phyloP scores from a whole-genome alignment of 2,888 invertebrate genomes.

The Exephanes ischioxanthus region DNA sequence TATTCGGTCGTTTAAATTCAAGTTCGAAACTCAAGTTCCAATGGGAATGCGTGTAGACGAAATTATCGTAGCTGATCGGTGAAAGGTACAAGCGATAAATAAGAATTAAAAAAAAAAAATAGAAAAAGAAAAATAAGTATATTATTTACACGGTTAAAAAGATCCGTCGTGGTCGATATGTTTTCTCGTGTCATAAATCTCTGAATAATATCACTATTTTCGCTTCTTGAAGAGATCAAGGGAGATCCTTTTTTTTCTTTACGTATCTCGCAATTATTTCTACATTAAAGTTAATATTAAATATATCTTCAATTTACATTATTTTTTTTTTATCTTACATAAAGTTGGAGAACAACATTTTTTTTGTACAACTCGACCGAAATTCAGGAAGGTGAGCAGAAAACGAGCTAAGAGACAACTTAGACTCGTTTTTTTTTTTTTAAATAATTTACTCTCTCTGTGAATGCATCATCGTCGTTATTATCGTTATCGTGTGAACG shows the following conservation, averaged over 20 bases:
- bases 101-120: constrained; percentile 53
- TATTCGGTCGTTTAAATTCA: constrained; percentile 54
- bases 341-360: constrained; percentile 56
- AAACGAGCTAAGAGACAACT: constrained; percentile 23
- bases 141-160: constrained; percentile 33
- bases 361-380: constrained; percentile 65
- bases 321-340: constrained; percentile 59
- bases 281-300: constrained; percentile 41
- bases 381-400: constrained; percentile 62
- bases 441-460: constrained; percentile 2
- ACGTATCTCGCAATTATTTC: constrained; percentile 31
- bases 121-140: background rate
- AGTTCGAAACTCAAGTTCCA: constrained; percentile 66
- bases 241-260: constrained; percentile 28
- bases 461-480: constrained; percentile 21
- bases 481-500: constrained; percentile 9
- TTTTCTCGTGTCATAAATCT: constrained; percentile 58
- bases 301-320: constrained; percentile 37
- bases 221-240: constrained; percentile 29
- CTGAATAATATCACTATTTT: constrained; percentile 39
- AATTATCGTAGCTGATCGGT: constrained; percentile 20
- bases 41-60: constrained; percentile 70
- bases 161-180: constrained; percentile 51
- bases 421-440: constrained; percentile 45
- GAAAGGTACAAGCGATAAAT: constrained; percentile 42